Conservation (phyloP, 64 coral and sea anemone species). For the Stichodactyla helianthus region DNA sequence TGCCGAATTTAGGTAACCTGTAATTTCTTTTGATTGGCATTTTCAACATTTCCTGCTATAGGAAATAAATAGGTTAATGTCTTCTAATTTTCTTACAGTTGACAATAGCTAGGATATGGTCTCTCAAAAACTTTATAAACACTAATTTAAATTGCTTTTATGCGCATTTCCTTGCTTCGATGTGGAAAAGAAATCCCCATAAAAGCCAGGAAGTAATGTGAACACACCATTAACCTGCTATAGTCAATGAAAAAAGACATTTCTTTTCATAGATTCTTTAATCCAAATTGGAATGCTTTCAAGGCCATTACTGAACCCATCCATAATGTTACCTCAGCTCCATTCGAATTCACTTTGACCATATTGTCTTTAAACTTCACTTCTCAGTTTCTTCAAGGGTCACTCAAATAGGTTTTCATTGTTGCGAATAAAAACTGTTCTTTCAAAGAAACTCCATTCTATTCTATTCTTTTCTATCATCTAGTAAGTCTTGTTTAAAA, state of each 20-base stretch:
- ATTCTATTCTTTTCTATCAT: neutral
- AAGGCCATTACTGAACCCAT: conserved; percentile 10
- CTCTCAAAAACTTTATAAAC: conserved; percentile 16
- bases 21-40: conserved; percentile 8
- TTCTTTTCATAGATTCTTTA: neutral
- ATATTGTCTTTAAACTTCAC: neutral
- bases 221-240: conserved; percentile 23
- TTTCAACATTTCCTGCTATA: conserved; percentile 7
- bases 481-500: neutral
- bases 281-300: conserved; percentile 23
- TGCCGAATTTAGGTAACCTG: neutral
- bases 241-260: neutral
- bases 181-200: conserved; percentile 5
- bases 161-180: conserved; percentile 11
- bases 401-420: neutral
- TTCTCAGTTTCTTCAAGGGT: neutral
- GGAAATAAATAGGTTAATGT: conserved; percentile 1
- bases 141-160: conserved; percentile 30
- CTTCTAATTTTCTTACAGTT: conserved; percentile 19
- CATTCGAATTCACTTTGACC: neutral
- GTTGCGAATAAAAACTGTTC: neutral
- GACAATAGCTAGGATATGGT: conserved; percentile 16
- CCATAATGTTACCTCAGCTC: neutral
- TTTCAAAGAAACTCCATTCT: neutral
- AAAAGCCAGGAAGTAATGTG: conserved; percentile 10